Percentiles rank a stretch among this genome's conserved stretches.
phyloP scores from a whole-genome alignment of 2,888 invertebrate species.

The Coremacera marginata region DNA sequence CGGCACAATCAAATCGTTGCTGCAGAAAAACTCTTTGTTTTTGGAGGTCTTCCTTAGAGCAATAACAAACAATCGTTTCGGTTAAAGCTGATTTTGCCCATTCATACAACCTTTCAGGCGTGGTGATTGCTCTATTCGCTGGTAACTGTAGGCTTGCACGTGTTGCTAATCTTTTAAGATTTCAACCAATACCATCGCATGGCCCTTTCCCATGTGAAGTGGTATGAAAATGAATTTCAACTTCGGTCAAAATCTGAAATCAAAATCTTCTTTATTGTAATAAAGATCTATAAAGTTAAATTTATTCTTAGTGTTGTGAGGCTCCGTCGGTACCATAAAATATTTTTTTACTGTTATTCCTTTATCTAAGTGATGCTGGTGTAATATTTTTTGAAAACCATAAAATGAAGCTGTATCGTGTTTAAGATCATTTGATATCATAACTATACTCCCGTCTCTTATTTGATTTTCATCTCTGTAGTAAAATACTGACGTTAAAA shows the following conservation, averaged over 20 bases:
- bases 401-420: slow-evolving; percentile 17
- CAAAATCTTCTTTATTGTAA: slow-evolving; percentile 4
- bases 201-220: neutral
- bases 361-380: neutral
- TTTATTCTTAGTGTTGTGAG: slow-evolving; percentile 10
- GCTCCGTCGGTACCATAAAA: neutral
- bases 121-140: too few relatives aligned
- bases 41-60: too few relatives aligned
- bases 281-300: neutral
- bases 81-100: too few relatives aligned
- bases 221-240: neutral
- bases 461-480: slow-evolving; percentile 2
- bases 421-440: slow-evolving; percentile 23
- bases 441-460: neutral
- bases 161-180: slow-evolving; percentile 1
- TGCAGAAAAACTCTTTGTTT: too few relatives aligned
- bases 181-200: slow-evolving; percentile 3
- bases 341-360: neutral
- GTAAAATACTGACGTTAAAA: slow-evolving; percentile 9
- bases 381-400: slow-evolving; percentile 14
- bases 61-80: too few relatives aligned
- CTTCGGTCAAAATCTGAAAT: too few relatives aligned
- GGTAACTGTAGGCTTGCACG: neutral
- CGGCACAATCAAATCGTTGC: too few relatives aligned
- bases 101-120: too few relatives aligned